phyloP scores from a whole-genome alignment of 2,888 invertebrate genomes.

The Orthosia incerta region DNA sequence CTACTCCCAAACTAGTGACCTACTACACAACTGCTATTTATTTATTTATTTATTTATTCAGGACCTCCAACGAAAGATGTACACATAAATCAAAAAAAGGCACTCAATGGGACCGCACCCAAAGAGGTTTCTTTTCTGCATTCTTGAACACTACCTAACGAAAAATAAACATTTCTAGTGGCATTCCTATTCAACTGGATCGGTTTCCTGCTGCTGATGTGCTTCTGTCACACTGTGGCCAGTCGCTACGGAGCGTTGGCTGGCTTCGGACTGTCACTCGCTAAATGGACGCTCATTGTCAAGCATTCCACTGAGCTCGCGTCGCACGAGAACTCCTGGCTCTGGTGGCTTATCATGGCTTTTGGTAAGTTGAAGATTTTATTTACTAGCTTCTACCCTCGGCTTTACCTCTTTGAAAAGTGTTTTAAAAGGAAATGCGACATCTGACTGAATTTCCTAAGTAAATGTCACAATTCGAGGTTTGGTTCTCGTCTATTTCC shows the following conservation, averaged over 20 bases:
- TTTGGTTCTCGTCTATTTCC: too few species aligned
- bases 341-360: conserved; percentile 98
- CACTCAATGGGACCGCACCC: too few species aligned
- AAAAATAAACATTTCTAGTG: conserved; percentile 89
- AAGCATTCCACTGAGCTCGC: conserved; percentile 97
- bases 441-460: too few species aligned
- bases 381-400: background rate
- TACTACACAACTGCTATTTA: too few species aligned
- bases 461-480: too few species aligned
- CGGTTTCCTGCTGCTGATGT: conserved; percentile 97
- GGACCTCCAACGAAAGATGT: too few species aligned
- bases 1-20: too few species aligned
- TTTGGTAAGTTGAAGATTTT: conserved; percentile 92
- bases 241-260: conserved; percentile 98
- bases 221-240: conserved; percentile 98
- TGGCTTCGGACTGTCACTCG: conserved; percentile 97
- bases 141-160: background rate
- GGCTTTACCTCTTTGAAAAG: too few species aligned
- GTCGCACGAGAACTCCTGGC: conserved; percentile 96
- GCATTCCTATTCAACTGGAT: conserved; percentile 99
- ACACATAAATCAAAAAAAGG: too few species aligned
- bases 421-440: too few species aligned
- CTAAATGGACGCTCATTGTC: conserved; percentile 98
- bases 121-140: background rate
- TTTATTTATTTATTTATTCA: too few species aligned